Evolutionary conservation across 1,140 invertebrate genomes (phyloP).

Genomic region (Penaeus indicus): DNA sequence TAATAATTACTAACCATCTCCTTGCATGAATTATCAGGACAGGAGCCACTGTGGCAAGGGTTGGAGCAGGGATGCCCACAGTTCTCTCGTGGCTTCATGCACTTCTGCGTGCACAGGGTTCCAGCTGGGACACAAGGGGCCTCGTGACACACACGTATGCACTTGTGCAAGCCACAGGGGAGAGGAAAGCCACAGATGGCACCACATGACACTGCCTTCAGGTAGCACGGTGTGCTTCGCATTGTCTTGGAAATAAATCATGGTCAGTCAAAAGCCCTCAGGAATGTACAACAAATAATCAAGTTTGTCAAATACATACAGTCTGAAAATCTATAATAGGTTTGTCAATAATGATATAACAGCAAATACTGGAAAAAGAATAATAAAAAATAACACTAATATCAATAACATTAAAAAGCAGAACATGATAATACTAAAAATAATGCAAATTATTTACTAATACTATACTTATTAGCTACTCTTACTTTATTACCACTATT

Average conservation of each 20-base stretch:
- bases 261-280: background rate
- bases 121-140: slow-evolving; percentile 76
- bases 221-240: slow-evolving; percentile 90
- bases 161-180: slow-evolving; percentile 84
- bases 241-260: slow-evolving; percentile 45
- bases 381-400: no score
- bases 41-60: slow-evolving; percentile 82
- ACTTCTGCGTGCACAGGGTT: slow-evolving; percentile 84
- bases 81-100: slow-evolving; percentile 75
- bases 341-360: no score
- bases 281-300: background rate
- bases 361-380: no score
- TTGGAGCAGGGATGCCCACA: slow-evolving; percentile 88
- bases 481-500: no score
- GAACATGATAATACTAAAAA: no score
- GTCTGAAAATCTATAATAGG: no score
- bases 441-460: no score
- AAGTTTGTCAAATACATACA: background rate
- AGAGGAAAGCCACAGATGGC: slow-evolving; percentile 84
- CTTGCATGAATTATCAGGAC: slow-evolving; percentile 80
- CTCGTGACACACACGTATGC: slow-evolving; percentile 81
- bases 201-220: slow-evolving; percentile 91
- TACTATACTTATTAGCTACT: no score
- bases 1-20: slow-evolving; percentile 73
- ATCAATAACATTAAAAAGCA: no score